Percentiles rank a stretch among this genome's conserved stretches.
phyloP scores from a whole-genome alignment of 2,113 vertebrate species.

The Terrapene triunguis region DNA sequence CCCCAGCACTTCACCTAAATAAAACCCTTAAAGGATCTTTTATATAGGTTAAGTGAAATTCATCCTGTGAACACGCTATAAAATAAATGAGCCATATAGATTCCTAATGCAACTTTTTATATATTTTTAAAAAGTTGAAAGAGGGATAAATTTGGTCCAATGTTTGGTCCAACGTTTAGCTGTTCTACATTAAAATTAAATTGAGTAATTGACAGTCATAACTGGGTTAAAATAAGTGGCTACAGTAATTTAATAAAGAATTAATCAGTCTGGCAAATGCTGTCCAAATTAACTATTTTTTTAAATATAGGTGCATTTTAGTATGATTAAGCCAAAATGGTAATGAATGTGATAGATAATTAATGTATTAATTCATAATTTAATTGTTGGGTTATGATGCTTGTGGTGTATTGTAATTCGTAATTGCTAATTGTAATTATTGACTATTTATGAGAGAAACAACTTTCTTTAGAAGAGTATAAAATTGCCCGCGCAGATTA shows the following conservation, averaged over 20 bases:
- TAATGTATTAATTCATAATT: neutral
- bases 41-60: neutral
- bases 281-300: neutral
- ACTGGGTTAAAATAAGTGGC: neutral
- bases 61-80: neutral
- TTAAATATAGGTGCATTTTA: neutral
- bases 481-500: neutral
- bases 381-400: neutral
- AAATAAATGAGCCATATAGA: neutral
- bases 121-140: neutral
- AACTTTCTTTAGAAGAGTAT: neutral
- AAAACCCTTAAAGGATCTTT: neutral
- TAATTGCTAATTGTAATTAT: neutral
- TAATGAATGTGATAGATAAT: neutral
- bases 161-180: neutral
- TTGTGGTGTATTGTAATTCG: neutral
- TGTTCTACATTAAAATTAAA: neutral
- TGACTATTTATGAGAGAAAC: neutral
- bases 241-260: neutral
- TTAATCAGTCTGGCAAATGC: neutral
- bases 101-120: neutral
- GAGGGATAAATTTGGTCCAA: neutral
- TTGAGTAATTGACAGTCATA: neutral
- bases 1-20: neutral
- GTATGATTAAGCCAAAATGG: neutral